Base-by-base conservation (phyloP, 1,140 invertebrate species). In the Sesamia nonagrioides region DNA sequence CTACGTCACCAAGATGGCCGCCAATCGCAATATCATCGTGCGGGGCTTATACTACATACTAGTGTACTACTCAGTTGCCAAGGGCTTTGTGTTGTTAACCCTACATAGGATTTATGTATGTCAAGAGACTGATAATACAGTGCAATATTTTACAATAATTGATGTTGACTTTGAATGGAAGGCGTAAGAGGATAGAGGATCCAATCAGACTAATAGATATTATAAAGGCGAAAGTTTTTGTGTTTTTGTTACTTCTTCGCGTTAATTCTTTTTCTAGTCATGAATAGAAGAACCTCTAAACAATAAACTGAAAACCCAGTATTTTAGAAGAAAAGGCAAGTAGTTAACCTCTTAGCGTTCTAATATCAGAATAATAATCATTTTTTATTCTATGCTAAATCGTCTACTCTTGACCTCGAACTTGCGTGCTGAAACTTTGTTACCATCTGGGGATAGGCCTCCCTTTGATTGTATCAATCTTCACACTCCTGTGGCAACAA, bases 71-170 rank as follows among this genome's bases (percentile, higher is more conserved):
- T 69, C 66, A 9, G 69, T 72, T 72, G 42, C 69, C 69, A 72
- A 72, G 69, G 50, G 50, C 69, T 66, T 9, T 75, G 37, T 42
- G 42, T 75, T 63, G 73, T 75, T 75, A 75, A 73, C 54, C 54
- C 21, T 58, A 75, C 50, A 18, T 56, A 40, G 40, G 7, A 50
- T 75, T 48, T 61, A 75, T 75, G 73, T 75, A 48, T 75, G 73
- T 75, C 73, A 75, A 60, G 48, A 72, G 56, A 35, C 37, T 50
- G 73, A 75, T 75, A 75, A 75, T 63, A 42, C 71, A 21, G 33
- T 17, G 42, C 58, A 63, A 75, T 75, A 50, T 35, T 48, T 75
- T 35, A 11, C 7, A 48, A 73, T 42, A 33, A 75, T 75, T 75
- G 7, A 56, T 58, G 50, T 48, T 48, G 17, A 63, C 18, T 33